phyloP scores from a whole-genome alignment of 2,888 invertebrate species.

The Tipula vernalis region DNA sequence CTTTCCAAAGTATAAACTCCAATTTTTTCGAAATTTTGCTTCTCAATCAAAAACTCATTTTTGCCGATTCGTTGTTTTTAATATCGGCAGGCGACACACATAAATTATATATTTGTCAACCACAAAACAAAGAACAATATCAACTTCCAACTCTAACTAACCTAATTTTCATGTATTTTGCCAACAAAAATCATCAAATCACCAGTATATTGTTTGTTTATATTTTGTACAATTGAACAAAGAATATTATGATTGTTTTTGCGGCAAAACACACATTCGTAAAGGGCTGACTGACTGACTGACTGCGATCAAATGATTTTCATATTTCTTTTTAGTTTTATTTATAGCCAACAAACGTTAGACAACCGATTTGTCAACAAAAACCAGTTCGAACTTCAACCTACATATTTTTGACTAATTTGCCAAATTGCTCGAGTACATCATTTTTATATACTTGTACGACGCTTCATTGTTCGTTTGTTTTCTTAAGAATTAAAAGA shows the following conservation, averaged over 20 bases:
- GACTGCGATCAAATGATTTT: not conserved
- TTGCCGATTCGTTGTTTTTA: no score
- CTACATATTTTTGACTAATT: not conserved
- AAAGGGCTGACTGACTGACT: not conserved
- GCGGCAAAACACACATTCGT: not conserved
- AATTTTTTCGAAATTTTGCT: no score
- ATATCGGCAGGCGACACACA: not conserved
- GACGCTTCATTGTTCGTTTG: not conserved
- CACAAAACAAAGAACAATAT: not conserved
- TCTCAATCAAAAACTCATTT: no score
- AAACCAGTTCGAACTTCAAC: not conserved
- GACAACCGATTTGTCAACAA: not conserved
- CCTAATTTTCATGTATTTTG: not conserved
- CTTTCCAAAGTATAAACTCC: no score
- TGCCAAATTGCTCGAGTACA: not conserved
- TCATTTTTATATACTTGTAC: not conserved
- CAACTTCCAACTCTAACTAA: not conserved
- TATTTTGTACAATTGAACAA: not conserved
- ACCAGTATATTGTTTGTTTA: not conserved
- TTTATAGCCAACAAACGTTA: not conserved
- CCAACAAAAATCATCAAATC: not conserved
- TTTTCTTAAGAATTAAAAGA: not conserved
- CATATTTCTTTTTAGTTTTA: not conserved
- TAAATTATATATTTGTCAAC: not conserved
- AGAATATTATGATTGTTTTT: not conserved